Base-by-base conservation (phyloP, 2,888 invertebrate genomes). In the Pyrrhosoma nymphula region DNA sequence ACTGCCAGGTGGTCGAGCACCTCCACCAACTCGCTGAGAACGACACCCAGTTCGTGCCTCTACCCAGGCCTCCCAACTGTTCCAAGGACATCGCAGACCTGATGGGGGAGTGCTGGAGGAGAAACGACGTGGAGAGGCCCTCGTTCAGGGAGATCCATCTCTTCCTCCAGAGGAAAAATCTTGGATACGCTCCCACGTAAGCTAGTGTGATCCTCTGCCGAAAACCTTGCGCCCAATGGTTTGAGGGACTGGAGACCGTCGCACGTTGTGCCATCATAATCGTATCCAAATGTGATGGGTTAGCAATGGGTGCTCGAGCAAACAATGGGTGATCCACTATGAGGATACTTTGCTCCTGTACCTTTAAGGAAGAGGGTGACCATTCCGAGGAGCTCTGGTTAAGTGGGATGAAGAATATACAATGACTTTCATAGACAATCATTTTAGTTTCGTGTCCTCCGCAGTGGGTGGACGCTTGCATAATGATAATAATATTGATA, bases 1-100 rank as follows among this genome's bases (percentile, higher is more conserved):
- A 99, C 96, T 97, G 98, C 95, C 98, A 98, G 97, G 98, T 99
- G 95, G 97, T 99, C 96, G 98, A 98, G 96, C 98, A 99, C 97
- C 97, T 99, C 95, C 98, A 98, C 56, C 98, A 98, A 96, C 97
- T 98, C 97, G 97, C 98, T 96, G 97, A 97, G 95, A 97, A 98
- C 96, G 97, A 98, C 96, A 98, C 95, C n/a, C 95, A 95, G 90
- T 96, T 96, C 95, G 96, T 96, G 55, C 96, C 96, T 95, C 96
- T 96, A 47, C 96, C 97, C 89, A 97, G 97, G 95, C 98, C 98
- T 0, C 96, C 97, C n/a, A 97, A 97, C 95, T 97, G 97, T 96
- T 97, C 97, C 88, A 97, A 97, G 96, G 98, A 98, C 96, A 97
- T 98, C 96, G 97, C 97, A 96, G 98, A 98, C 96, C 97, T 98